phyloP scores from a whole-genome alignment of 2,113 vertebrate genomes.

The Formicarius rufipectus region DNA sequence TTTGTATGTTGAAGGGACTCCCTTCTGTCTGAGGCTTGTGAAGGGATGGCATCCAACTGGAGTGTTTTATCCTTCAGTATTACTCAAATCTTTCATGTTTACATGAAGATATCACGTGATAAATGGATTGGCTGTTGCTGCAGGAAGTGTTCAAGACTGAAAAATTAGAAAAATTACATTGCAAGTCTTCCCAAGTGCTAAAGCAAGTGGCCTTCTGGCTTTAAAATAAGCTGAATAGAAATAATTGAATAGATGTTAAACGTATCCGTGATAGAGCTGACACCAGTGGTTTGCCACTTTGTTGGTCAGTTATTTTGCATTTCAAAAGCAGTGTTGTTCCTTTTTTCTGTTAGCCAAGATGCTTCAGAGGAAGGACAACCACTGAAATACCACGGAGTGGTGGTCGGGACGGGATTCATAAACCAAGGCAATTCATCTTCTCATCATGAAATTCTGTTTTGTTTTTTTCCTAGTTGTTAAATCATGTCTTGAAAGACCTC shows the following conservation, averaged over 20 bases:
- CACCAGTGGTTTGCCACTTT: neutral
- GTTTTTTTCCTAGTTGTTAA: slow-evolving; percentile 78
- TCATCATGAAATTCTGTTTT: neutral
- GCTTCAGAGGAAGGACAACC: neutral
- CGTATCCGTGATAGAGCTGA: neutral
- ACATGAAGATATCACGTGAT: neutral
- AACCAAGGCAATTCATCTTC: neutral
- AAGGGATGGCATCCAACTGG: too few relatives aligned
- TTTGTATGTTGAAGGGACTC: neutral
- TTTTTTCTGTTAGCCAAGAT: neutral
- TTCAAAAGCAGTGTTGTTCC: neutral
- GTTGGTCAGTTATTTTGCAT: neutral
- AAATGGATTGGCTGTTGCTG: neutral
- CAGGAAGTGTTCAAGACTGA: neutral
- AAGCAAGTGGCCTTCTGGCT: neutral
- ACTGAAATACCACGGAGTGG: neutral
- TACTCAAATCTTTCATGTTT: neutral
- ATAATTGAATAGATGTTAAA: neutral
- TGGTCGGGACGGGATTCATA: neutral
- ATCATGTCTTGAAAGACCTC: slow-evolving; percentile 84
- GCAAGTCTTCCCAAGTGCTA: neutral
- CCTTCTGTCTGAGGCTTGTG: neutral
- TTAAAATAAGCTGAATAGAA: neutral
- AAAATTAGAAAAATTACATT: neutral
- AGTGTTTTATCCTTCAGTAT: neutral